These are phyloP conservation scores for Sympetrum striolatum DNA, from an alignment of 2,888 invertebrate genomes.

Conservation along the genomic window DNA sequence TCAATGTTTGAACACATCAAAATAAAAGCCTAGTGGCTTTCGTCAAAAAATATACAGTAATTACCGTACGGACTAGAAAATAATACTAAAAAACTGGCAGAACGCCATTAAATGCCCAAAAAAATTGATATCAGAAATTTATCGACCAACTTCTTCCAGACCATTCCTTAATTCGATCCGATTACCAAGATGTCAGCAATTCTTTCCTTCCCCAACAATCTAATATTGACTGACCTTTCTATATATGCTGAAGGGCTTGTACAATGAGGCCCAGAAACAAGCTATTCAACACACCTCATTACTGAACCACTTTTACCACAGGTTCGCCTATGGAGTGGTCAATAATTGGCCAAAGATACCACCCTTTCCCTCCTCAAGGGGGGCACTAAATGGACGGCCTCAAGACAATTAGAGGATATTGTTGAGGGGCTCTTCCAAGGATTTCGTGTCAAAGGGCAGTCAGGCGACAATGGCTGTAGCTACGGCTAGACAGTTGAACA, in stretches of 20 bases:
- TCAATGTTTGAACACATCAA: constrained; percentile 3
- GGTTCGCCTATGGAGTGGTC: constrained; percentile 10
- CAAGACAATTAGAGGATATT: constrained; percentile 36
- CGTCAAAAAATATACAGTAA: background rate
- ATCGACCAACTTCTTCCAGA: background rate
- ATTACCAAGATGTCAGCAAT: background rate
- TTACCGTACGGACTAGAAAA: constrained; percentile 23
- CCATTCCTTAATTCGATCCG: background rate
- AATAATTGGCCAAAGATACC: constrained; percentile 22
- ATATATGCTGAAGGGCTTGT: constrained; percentile 18
- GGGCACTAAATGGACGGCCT: constrained; percentile 34
- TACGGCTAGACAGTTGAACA: constrained; percentile 44
- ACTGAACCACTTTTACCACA: constrained; percentile 25
- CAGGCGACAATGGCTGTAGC: constrained; percentile 12
- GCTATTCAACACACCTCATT: constrained; percentile 35
- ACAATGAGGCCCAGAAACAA: constrained; percentile 23
- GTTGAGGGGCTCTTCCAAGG: constrained; percentile 32
- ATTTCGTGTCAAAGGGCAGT: constrained; percentile 40
- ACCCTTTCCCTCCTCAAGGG: constrained; percentile 26
- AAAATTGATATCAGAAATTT: background rate
- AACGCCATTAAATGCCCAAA: background rate
- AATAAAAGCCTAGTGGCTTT: background rate
- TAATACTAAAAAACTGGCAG: background rate
- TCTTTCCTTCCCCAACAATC: background rate
- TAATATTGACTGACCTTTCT: constrained; percentile 40